Evolutionary conservation across 2,113 vertebrate species (phyloP).

Genomic region (Saimiri boliviensis): DNA sequence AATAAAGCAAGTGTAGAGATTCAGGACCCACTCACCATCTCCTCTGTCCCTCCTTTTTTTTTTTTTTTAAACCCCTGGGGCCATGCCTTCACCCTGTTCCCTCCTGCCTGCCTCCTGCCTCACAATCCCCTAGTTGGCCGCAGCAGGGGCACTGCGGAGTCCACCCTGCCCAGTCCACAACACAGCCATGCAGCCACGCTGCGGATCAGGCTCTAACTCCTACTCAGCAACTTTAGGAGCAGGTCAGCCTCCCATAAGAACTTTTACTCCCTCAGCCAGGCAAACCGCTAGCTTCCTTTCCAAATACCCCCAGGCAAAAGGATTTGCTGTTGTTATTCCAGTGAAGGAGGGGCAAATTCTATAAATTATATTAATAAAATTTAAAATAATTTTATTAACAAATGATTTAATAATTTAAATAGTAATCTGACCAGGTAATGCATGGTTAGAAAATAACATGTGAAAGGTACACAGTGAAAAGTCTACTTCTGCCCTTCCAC

Average conservation of each 20-base stretch:
- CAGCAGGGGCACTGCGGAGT: background rate
- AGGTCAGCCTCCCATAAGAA: background rate
- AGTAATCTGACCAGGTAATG: background rate
- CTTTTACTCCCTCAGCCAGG: background rate
- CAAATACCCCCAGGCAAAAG: background rate
- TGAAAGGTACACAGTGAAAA: background rate
- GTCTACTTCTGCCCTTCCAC: background rate
- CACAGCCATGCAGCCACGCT: fast-evolving
- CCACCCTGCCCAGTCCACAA: background rate
- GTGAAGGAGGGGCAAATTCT: background rate
- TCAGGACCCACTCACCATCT: background rate
- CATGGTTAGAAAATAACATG: background rate
- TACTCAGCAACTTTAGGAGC: background rate
- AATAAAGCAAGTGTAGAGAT: background rate
- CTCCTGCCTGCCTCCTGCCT: too few relatives aligned
- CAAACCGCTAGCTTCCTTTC: background rate
- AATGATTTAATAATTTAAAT: background rate
- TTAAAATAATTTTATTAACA: too few relatives aligned
- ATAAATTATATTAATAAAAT: background rate
- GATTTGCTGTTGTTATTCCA: background rate
- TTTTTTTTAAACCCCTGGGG: background rate
- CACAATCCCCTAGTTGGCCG: fast-evolving
- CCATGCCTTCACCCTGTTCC: too few relatives aligned
- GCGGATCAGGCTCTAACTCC: background rate
- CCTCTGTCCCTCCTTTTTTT: background rate